A percentile compares a stretch with the other conserved stretches of the same genome.
These are phyloP conservation scores for Apotomis turbidana DNA, from an alignment of 2,888 invertebrate genomes.

Conservation along the genomic window DNA sequence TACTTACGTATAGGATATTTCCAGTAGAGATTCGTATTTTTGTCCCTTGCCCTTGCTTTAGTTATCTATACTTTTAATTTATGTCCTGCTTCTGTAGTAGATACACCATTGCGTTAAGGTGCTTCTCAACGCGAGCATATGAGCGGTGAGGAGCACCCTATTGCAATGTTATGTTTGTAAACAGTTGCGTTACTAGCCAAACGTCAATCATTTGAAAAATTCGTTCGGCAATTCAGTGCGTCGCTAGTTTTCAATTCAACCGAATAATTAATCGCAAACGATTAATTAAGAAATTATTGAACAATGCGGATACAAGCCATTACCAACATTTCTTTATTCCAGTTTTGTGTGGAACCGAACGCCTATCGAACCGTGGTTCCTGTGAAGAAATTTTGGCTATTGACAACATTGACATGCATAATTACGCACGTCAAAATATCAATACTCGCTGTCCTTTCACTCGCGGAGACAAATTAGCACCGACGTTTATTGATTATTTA, in stretches of 20 bases:
- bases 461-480: constrained; percentile 12
- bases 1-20: no score
- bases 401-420: not conserved
- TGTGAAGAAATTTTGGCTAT: constrained; percentile 6
- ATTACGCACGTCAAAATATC: constrained; percentile 22
- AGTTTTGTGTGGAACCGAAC: constrained; percentile 48
- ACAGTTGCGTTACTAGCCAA: not conserved
- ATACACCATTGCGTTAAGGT: no score
- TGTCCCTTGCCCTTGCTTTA: no score
- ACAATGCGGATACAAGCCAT: constrained; percentile 47
- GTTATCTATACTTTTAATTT: no score
- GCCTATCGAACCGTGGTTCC: constrained; percentile 27
- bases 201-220: constrained; percentile 5
- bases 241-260: constrained; percentile 21
- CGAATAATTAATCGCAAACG: constrained; percentile 30
- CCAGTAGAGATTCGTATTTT: no score
- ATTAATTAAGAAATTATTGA: constrained; percentile 38
- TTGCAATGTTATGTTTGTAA: not conserved
- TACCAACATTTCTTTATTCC: constrained; percentile 47
- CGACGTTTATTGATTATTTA: constrained; percentile 33
- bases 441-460: constrained; percentile 22
- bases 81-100: no score
- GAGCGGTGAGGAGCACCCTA: no score
- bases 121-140: no score
- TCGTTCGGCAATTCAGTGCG: constrained; percentile 10